Percentiles rank a stretch among this genome's conserved stretches.
Evolutionary conservation across 2,113 vertebrate species (phyloP).

Genomic region (Oxyura jamaicensis): DNA sequence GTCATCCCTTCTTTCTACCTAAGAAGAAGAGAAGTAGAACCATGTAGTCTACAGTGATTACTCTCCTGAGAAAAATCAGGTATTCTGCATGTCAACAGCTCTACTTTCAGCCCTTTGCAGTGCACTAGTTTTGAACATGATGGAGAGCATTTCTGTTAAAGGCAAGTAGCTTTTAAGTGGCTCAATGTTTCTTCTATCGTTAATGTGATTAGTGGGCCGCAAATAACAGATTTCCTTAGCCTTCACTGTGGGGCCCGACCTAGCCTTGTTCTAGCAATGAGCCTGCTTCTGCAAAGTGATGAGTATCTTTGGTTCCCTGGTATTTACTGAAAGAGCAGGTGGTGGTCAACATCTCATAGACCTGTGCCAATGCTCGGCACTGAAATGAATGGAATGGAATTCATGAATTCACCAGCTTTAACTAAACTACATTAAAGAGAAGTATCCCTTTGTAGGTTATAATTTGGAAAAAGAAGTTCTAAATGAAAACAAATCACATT

Average conservation of each 20-base stretch:
- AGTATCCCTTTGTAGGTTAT: background rate
- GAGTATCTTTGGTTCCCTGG: background rate
- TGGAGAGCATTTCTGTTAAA: background rate
- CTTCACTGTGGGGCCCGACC: background rate
- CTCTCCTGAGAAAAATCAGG: background rate
- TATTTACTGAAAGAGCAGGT: background rate
- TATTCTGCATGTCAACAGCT: background rate
- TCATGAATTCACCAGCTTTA: background rate
- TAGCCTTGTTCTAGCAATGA: background rate
- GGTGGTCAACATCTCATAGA: rapidly evolving
- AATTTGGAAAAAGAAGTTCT: background rate
- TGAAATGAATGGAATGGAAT: background rate
- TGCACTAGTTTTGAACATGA: background rate
- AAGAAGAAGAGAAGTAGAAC: background rate
- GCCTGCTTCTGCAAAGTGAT: background rate
- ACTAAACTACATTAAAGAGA: background rate
- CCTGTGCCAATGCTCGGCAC: background rate
- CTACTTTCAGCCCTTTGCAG: background rate
- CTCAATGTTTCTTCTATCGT: background rate
- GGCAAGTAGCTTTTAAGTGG: background rate
- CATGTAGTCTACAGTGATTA: background rate
- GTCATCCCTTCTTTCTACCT: background rate
- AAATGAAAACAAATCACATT: background rate
- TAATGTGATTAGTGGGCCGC: background rate
- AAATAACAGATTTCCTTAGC: background rate